phyloP scores from a whole-genome alignment of 2,113 vertebrate genomes.

The Protobothrops flavoviridis region DNA sequence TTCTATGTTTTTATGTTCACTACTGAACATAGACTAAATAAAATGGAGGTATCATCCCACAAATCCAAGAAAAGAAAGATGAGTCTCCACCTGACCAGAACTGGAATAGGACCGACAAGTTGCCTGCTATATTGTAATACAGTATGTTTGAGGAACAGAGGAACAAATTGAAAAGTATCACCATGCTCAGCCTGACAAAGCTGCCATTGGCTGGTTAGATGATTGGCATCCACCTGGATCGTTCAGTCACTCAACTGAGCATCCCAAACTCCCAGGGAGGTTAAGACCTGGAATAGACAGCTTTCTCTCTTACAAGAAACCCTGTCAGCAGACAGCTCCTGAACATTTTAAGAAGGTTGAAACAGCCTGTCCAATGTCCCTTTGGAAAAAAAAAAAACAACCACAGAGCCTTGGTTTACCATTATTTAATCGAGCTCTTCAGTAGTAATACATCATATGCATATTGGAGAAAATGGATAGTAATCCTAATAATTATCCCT shows the following conservation, averaged over 20 bases:
- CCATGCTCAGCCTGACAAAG: not conserved
- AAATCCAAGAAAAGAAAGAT: not conserved
- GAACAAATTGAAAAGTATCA: not conserved
- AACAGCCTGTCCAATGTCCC: not conserved
- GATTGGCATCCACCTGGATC: not conserved
- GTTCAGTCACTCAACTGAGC: not conserved
- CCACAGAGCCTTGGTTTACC: not conserved
- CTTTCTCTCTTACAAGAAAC: not conserved
- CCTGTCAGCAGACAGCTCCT: not conserved
- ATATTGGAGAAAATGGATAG: conserved; percentile 17
- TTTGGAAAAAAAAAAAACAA: not conserved
- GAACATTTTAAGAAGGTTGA: not conserved
- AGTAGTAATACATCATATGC: conserved; percentile 4
- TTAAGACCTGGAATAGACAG: not conserved
- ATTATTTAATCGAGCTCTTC: not conserved
- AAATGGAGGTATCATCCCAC: not conserved
- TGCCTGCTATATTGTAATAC: not conserved
- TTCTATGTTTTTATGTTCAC: not conserved
- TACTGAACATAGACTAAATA: not conserved
- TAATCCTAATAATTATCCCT: conserved; percentile 23
- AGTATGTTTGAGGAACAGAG: not conserved
- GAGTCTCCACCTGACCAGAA: not conserved
- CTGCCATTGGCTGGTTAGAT: not conserved
- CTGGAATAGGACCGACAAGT: not conserved
- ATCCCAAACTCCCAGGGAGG: not conserved